phyloP scores from a whole-genome alignment of 2,113 vertebrate genomes.

The Tretioscincus oriximinensis region DNA sequence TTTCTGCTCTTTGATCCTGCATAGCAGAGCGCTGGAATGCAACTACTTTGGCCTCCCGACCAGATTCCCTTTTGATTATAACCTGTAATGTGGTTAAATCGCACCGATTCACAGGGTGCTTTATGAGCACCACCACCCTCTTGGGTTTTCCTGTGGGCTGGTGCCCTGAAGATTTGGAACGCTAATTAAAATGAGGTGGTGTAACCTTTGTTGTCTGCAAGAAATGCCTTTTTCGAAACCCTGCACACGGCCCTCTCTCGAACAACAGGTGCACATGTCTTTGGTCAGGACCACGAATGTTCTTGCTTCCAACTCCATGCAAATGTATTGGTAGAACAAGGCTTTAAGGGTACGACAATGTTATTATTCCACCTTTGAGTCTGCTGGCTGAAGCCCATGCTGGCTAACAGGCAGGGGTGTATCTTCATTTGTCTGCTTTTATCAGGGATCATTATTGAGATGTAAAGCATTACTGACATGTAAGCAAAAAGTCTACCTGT shows the following conservation, averaged over 20 bases:
- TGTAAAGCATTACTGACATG: not conserved
- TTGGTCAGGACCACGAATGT: not conserved
- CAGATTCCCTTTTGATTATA: constrained; percentile 30
- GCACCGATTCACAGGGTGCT: constrained; percentile 3
- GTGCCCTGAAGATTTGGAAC: constrained; percentile 4
- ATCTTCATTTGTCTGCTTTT: not conserved
- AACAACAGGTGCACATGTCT: not conserved
- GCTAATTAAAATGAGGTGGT: constrained; percentile 12
- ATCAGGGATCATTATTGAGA: not conserved
- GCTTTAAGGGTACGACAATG: constrained; percentile 2
- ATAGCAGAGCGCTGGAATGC: accelerated
- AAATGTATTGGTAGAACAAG: not conserved
- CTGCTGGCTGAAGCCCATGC: accelerated
- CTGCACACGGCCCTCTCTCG: not conserved
- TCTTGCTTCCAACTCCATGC: not conserved
- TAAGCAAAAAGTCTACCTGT: too few species aligned
- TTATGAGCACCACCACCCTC: constrained; percentile 24
- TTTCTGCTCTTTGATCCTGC: constrained; percentile 41
- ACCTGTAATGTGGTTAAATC: constrained; percentile 2
- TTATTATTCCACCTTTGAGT: constrained; percentile 23
- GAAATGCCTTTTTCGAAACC: not conserved
- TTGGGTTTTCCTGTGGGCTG: not conserved
- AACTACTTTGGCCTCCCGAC: not conserved
- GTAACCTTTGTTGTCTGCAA: not conserved
- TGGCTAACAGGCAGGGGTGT: not conserved